phyloP scores from a whole-genome alignment of 2,113 vertebrate species.

The Anolis carolinensis region DNA sequence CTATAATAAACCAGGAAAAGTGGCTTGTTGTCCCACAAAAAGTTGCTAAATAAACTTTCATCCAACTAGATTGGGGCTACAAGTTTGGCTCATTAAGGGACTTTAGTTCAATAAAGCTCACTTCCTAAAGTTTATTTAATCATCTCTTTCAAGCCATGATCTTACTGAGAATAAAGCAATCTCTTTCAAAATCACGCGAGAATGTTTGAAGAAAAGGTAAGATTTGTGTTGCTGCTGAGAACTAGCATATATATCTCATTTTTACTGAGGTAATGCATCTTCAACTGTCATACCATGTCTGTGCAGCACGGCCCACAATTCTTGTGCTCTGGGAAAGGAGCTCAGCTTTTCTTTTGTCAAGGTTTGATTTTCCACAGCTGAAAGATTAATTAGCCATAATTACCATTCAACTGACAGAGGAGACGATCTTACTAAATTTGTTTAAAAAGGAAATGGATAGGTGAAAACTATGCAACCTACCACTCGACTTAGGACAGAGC shows the following conservation, averaged over 20 bases:
- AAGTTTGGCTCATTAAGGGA: not conserved
- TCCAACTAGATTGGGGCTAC: not conserved
- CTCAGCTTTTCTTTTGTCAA: slow-evolving; percentile 45
- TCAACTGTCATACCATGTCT: not conserved
- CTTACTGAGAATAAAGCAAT: slow-evolving; percentile 4
- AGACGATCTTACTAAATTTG: not conserved
- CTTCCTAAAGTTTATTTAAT: slow-evolving; percentile 9
- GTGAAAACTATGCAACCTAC: not conserved
- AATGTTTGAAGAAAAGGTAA: not conserved
- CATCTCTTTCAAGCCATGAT: not conserved
- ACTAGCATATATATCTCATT: not conserved
- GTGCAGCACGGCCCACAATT: not conserved
- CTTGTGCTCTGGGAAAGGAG: not conserved
- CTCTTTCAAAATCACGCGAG: not conserved
- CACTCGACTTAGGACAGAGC: not conserved
- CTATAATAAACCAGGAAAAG: not conserved
- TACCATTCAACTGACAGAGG: not conserved
- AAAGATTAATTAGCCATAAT: slow-evolving; percentile 8
- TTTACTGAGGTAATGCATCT: slow-evolving; percentile 3
- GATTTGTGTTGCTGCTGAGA: not conserved
- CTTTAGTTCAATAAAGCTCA: not conserved
- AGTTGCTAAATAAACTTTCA: not conserved
- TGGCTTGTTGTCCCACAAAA: not conserved
- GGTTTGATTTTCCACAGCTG: slow-evolving; percentile 78
- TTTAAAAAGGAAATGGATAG: not conserved